Conservation (phyloP, 2,888 invertebrate species). For the Tenthredo notha region DNA sequence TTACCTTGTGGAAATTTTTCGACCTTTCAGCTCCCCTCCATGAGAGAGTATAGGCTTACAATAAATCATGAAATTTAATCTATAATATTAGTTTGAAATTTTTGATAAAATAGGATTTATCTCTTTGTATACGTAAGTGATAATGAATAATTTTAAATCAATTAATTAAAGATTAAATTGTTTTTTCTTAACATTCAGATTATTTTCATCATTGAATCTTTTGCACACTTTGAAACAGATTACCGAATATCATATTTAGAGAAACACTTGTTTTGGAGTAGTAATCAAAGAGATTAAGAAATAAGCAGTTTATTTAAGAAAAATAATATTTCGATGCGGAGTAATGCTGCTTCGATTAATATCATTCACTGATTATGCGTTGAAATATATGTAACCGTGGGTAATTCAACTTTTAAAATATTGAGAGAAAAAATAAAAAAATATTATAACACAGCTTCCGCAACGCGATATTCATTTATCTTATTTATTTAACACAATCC, state of each 20-base stretch:
- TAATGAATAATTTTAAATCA: background rate
- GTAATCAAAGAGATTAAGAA: background rate
- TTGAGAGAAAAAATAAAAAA: background rate
- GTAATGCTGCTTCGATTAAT: background rate
- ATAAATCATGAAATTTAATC: background rate
- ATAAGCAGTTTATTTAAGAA: background rate
- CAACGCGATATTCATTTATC: background rate
- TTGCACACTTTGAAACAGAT: background rate
- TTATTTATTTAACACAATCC: constrained; percentile 35
- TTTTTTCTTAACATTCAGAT: background rate
- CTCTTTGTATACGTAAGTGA: background rate
- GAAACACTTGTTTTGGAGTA: background rate
- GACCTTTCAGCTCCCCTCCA: background rate
- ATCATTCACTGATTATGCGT: background rate
- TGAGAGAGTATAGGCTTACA: background rate
- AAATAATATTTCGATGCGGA: background rate
- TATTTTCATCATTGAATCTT: background rate
- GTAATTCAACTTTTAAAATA: background rate
- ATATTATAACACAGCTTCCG: background rate
- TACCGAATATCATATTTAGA: background rate
- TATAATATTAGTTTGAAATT: background rate
- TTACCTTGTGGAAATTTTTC: background rate
- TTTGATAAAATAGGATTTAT: background rate
- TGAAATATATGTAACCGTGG: background rate
- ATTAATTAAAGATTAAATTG: background rate